Evolutionary conservation across 2,797 vertebrate species (phyloP).

Genomic region (Cryptoblepharus egeriae): DNA sequence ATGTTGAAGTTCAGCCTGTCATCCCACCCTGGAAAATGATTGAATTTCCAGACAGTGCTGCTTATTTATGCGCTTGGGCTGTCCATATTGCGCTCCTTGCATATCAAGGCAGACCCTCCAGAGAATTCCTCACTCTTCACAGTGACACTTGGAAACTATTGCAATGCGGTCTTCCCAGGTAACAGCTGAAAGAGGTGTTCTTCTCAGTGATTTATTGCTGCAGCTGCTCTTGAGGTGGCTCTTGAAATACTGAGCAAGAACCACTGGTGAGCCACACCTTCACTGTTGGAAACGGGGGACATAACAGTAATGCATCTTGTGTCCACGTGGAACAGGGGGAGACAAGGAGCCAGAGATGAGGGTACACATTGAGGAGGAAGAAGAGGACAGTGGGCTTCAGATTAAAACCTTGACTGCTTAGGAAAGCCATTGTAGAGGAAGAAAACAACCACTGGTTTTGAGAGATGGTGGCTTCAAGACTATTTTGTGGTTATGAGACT

Average conservation of each 20-base stretch:
- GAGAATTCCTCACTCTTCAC: conserved; percentile 34
- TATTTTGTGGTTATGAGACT: too few relatives aligned
- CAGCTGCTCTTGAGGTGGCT: conserved; percentile 45
- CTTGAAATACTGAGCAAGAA: conserved; percentile 56
- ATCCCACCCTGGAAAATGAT: not conserved
- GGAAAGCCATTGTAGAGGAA: not conserved
- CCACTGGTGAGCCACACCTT: conserved; percentile 51
- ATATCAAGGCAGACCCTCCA: not conserved
- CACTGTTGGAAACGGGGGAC: conserved; percentile 56
- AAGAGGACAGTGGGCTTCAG: conserved; percentile 21
- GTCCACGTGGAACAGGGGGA: conserved; percentile 22
- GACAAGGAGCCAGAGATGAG: conserved; percentile 24
- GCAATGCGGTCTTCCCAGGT: not conserved
- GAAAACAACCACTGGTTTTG: not conserved
- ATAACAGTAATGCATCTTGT: conserved; percentile 56
- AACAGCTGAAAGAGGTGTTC: conserved; percentile 56
- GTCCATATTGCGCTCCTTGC: not conserved
- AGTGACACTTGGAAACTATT: not conserved
- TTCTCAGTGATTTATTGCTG: conserved; percentile 57
- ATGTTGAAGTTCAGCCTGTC: not conserved
- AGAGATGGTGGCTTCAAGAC: not conserved
- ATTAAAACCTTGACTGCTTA: conserved; percentile 31
- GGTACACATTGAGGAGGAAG: not conserved
- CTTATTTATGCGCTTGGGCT: conserved; percentile 2
- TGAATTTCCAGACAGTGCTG: not conserved